Conservation (phyloP, 37 sponge, comb jelly and placozoan species). For the Oopsacas minuta region DNA sequence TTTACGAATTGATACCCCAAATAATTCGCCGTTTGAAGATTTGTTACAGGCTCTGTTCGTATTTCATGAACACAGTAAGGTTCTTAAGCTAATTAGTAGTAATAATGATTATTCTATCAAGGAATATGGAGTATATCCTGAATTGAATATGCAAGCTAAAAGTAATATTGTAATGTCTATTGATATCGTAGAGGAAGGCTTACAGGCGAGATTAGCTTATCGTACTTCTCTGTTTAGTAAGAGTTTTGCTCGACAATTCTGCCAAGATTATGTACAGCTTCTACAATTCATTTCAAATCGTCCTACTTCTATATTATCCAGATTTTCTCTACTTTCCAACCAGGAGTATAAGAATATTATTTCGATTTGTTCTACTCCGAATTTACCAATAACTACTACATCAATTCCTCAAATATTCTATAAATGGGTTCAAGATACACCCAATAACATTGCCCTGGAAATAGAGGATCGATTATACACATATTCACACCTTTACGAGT, state of each 20-base stretch:
- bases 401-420: background rate
- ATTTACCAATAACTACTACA: background rate
- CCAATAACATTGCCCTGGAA: background rate
- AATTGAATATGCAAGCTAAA: background rate
- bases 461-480: background rate
- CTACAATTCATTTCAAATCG: background rate
- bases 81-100: background rate
- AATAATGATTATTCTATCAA: background rate
- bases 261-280: background rate
- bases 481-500: conserved; percentile 3
- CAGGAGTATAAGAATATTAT: background rate
- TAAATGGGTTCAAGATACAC: background rate
- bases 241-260: background rate
- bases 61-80: background rate
- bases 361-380: background rate
- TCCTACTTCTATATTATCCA: background rate
- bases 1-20: background rate
- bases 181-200: background rate
- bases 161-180: background rate
- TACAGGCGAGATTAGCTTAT: background rate
- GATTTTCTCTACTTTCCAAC: background rate
- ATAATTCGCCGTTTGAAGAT: background rate
- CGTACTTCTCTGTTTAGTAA: background rate
- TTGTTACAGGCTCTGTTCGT: background rate
- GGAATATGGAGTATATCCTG: background rate